A percentile compares a stretch with the other conserved stretches of the same genome.
Conservation (phyloP, 2,113 vertebrate species). For the Bubo bubo region DNA sequence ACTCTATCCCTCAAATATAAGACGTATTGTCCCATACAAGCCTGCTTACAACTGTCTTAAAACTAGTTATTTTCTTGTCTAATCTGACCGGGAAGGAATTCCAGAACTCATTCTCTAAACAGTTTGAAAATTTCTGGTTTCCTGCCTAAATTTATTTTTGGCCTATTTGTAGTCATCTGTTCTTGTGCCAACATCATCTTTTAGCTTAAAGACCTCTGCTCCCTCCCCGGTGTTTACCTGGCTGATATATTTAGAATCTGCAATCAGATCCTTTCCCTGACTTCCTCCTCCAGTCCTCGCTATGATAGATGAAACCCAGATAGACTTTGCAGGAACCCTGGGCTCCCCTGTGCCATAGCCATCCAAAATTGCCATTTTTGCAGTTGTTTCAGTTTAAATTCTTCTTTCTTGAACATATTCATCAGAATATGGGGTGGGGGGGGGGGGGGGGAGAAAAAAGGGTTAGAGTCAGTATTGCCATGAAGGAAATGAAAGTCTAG, state of each 20-base stretch:
- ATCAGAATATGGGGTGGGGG: background rate
- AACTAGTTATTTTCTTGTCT: background rate
- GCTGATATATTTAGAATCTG: background rate
- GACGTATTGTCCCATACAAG: background rate
- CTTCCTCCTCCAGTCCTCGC: background rate
- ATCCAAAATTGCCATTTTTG: background rate
- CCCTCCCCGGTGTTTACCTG: constrained; percentile 41
- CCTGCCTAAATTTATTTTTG: constrained; percentile 20
- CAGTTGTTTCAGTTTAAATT: background rate
- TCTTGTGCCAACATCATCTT: constrained; percentile 23
- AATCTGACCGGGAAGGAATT: background rate
- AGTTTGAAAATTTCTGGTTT: background rate
- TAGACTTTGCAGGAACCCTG: background rate
- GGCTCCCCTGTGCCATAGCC: background rate
- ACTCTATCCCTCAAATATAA: background rate
- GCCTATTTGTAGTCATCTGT: background rate
- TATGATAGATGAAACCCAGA: background rate
- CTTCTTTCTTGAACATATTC: background rate
- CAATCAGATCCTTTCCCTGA: background rate
- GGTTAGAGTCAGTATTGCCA: background rate
- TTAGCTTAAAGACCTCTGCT: constrained; percentile 32
- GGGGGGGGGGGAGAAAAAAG: fast-evolving
- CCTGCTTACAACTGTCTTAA: background rate
- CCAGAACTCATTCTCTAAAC: background rate
- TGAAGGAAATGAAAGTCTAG: background rate